These are phyloP conservation scores for Drosophila nebulosa DNA, from an alignment of 1,140 invertebrate species.

Conservation along the genomic window DNA sequence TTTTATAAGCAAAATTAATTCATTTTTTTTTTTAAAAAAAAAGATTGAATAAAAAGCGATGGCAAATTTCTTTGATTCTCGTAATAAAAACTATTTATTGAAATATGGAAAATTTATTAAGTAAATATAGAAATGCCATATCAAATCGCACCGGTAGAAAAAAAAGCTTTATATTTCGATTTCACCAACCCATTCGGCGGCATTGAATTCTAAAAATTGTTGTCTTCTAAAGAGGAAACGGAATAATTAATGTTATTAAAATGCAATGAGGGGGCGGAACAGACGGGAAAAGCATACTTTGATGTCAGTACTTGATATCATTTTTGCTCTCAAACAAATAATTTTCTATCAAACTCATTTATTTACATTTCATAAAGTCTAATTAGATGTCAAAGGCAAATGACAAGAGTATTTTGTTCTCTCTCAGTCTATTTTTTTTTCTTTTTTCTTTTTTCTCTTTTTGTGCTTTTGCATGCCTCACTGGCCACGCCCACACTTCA, in stretches of 20 bases:
- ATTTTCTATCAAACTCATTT: conserved; percentile 9
- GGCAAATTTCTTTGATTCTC: too few species aligned
- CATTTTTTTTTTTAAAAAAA: too few species aligned
- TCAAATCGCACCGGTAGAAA: too few species aligned
- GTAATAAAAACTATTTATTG: too few species aligned
- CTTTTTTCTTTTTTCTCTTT: neutral
- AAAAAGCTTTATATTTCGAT: too few species aligned
- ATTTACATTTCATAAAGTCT: conserved; percentile 11
- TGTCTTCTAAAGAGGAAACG: neutral
- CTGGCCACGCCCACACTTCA: conserved; percentile 10
- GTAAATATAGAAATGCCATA: too few species aligned
- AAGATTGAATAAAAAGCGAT: too few species aligned
- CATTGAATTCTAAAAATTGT: too few species aligned
- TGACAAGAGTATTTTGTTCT: conserved; percentile 14
- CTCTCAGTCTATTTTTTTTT: neutral
- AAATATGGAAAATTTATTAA: too few species aligned
- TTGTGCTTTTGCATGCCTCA: conserved; percentile 6
- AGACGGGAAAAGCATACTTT: neutral
- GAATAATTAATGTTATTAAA: neutral
- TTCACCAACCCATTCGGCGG: too few species aligned
- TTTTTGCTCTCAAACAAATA: conserved; percentile 17
- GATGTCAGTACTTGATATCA: neutral
- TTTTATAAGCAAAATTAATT: too few species aligned
- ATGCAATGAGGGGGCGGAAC: neutral
- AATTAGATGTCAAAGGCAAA: conserved; percentile 11